Evolutionary conservation across 1,140 invertebrate genomes (phyloP).

Genomic region (Drosophila truncata): DNA sequence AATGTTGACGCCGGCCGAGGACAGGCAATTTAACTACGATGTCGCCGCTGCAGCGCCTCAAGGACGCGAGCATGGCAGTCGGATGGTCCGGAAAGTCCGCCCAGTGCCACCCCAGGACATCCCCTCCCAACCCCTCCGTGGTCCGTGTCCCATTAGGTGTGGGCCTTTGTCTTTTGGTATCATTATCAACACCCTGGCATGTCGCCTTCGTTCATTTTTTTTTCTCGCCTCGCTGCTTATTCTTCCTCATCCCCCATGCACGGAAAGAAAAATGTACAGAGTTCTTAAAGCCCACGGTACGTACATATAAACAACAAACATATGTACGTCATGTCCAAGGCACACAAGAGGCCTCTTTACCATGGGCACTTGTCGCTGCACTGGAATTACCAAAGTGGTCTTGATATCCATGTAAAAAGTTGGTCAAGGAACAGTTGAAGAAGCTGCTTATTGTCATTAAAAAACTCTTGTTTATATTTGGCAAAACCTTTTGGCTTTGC

Average conservation of each 20-base stretch:
- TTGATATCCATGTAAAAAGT: not conserved
- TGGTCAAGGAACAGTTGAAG: not conserved
- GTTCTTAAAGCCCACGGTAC: not conserved
- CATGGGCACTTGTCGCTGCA: not conserved
- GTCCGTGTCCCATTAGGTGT: constrained; percentile 49
- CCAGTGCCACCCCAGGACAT: constrained; percentile 1
- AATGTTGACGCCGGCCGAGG: constrained; percentile 53
- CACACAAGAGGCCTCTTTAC: not conserved
- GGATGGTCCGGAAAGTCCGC: constrained; percentile 5
- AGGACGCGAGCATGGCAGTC: constrained; percentile 44
- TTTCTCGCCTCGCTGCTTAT: constrained; percentile 15
- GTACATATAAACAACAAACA: not conserved
- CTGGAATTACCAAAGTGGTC: not conserved
- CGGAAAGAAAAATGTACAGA: not conserved
- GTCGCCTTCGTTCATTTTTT: constrained; percentile 38
- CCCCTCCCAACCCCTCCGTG: constrained; percentile 4
- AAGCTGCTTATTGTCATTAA: too few relatives aligned
- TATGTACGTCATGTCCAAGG: not conserved
- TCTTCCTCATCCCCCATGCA: constrained; percentile 3
- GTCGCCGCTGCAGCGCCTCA: constrained; percentile 57
- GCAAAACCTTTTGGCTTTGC: too few relatives aligned
- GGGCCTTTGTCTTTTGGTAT: constrained; percentile 70
- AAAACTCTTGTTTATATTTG: too few relatives aligned
- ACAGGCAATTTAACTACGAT: constrained; percentile 78
- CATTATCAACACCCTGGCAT: constrained; percentile 73